phyloP scores from a whole-genome alignment of 2,113 vertebrate genomes.

The Otocyon megalotis region DNA sequence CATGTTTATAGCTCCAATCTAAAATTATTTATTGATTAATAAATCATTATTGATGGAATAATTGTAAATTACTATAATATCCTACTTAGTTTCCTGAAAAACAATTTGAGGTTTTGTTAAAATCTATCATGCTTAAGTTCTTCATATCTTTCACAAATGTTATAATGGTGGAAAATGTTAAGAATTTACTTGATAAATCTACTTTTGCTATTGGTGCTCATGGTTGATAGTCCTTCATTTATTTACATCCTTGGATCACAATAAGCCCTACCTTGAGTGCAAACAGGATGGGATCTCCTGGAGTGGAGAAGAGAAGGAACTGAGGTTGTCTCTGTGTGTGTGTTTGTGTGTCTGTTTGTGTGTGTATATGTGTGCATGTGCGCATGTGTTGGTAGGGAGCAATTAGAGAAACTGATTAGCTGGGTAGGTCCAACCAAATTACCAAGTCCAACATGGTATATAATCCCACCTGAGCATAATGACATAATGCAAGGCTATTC shows the following conservation, averaged over 20 bases:
- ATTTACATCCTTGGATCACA: not conserved
- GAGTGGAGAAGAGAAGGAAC: not conserved
- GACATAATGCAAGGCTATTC: no score
- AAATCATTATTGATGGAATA: not conserved
- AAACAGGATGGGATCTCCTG: not conserved
- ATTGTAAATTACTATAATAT: not conserved
- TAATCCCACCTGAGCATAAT: not conserved
- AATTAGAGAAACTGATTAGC: not conserved
- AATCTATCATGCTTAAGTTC: not conserved
- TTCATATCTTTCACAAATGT: not conserved
- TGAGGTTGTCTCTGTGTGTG: not conserved
- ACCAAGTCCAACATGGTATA: not conserved
- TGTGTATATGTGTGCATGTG: not conserved
- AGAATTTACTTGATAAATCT: not conserved
- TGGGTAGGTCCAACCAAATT: not conserved
- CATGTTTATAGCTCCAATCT: not conserved
- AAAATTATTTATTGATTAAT: not conserved
- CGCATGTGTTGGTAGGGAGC: not conserved
- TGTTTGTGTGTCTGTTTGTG: not conserved
- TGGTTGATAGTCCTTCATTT: not conserved
- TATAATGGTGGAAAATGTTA: not conserved
- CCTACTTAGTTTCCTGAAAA: not conserved
- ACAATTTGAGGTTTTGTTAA: not conserved
- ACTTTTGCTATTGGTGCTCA: not conserved
- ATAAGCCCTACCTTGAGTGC: not conserved